Percentiles rank a stretch among this genome's conserved stretches.
These are phyloP conservation scores for Trissolcus brochymenae DNA, from an alignment of 2,888 invertebrate species.

Conservation along the genomic window DNA sequence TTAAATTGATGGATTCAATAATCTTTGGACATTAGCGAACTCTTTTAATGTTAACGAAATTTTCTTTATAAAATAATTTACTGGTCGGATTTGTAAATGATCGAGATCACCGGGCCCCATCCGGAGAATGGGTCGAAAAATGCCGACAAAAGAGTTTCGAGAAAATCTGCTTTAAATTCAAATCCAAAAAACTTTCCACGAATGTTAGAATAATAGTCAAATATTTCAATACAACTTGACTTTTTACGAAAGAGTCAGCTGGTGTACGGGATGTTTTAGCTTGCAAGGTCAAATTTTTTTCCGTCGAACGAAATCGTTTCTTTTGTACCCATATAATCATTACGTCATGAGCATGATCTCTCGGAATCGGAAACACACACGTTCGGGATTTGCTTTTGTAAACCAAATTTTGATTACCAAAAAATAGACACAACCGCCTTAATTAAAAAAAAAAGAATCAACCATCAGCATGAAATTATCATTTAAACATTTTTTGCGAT, in stretches of 20 bases:
- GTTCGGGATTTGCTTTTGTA: too few species aligned
- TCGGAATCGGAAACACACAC: too few species aligned
- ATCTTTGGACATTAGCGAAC: too few species aligned
- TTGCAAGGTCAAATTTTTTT: conserved; percentile 21
- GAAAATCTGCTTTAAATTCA: conserved; percentile 20
- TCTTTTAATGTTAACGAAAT: too few species aligned
- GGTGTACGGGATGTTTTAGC: conserved; percentile 14
- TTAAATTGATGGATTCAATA: too few species aligned
- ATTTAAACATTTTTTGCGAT: too few species aligned
- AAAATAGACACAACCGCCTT: too few species aligned
- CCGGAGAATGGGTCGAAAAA: background rate
- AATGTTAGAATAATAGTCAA: conserved; percentile 25
- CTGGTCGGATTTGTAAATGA: background rate
- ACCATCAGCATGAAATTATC: too few species aligned
- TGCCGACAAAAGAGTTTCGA: conserved; percentile 22
- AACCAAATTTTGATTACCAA: too few species aligned
- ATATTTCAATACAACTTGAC: conserved; percentile 9
- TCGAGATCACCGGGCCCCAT: background rate
- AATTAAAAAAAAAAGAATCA: too few species aligned
- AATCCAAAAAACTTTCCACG: conserved; percentile 28
- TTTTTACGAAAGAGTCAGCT: conserved; percentile 28
- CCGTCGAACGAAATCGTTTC: conserved; percentile 9
- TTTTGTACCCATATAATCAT: conserved; percentile 10
- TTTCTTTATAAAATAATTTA: background rate
- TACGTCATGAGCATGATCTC: conserved; percentile 6